phyloP scores from a whole-genome alignment of 2,113 vertebrate species.

The Pterophyllum scalare region DNA sequence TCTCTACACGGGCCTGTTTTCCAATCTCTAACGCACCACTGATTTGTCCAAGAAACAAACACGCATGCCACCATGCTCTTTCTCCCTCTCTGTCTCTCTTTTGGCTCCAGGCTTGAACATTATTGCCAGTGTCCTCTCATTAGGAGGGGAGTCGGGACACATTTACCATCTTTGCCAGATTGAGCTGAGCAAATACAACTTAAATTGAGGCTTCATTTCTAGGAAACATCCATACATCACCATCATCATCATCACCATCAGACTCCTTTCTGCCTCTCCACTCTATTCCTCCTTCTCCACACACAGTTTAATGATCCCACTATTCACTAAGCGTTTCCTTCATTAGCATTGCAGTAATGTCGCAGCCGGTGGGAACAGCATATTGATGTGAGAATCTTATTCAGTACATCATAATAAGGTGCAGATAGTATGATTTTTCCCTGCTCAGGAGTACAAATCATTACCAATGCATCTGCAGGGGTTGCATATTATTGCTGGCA shows the following conservation, averaged over 20 bases:
- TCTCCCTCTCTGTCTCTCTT: background rate
- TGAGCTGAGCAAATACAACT: constrained; percentile 8
- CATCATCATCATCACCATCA: constrained; percentile 20
- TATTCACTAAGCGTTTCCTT: constrained; percentile 25
- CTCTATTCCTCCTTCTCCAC: background rate
- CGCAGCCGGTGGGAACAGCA: constrained; percentile 26
- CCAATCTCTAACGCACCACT: constrained; percentile 25
- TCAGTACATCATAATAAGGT: constrained; percentile 33
- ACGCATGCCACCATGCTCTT: background rate
- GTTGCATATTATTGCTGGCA: background rate
- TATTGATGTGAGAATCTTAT: constrained; percentile 1
- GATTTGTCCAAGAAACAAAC: constrained; percentile 15
- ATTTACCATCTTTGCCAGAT: constrained; percentile 31
- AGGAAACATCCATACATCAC: background rate
- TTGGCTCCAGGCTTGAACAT: constrained; percentile 41
- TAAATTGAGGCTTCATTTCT: constrained; percentile 2
- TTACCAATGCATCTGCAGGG: constrained; percentile 24
- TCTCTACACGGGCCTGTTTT: constrained; percentile 18
- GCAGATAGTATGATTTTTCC: constrained; percentile 18
- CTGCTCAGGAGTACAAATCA: constrained; percentile 27
- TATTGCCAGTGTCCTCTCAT: constrained; percentile 45
- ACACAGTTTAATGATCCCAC: constrained; percentile 37
- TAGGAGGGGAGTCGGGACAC: constrained; percentile 16
- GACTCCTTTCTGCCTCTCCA: background rate
- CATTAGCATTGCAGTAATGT: constrained; percentile 47